Evolutionary conservation across 2,113 vertebrate species (phyloP).

Genomic region (Spheniscus mendiculus): DNA sequence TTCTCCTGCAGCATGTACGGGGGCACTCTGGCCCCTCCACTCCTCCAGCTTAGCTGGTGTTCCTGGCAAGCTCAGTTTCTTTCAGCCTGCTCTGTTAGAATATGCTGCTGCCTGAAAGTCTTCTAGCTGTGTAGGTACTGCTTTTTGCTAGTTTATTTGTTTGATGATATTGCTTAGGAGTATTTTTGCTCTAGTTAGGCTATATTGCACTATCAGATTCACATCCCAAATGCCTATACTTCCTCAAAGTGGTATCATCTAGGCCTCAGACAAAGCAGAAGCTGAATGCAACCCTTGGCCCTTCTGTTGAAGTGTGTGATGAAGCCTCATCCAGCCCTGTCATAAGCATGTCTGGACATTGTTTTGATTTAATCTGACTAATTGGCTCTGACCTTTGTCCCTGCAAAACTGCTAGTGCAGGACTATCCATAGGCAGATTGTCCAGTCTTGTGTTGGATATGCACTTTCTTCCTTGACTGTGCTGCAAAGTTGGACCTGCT

Average conservation of each 20-base stretch:
- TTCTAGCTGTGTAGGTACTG: not conserved
- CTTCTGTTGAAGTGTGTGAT: not conserved
- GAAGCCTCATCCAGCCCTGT: not conserved
- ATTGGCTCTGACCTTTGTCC: not conserved
- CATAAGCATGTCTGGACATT: not conserved
- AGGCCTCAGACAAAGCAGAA: not conserved
- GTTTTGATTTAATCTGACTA: not conserved
- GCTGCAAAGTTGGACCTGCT: not conserved
- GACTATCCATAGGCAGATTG: no score
- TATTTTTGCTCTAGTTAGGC: not conserved
- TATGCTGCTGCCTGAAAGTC: not conserved
- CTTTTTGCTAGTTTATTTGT: not conserved
- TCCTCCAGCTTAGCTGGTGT: not conserved
- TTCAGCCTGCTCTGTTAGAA: not conserved
- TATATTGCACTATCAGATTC: not conserved
- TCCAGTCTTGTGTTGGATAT: not conserved
- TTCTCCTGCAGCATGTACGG: not conserved
- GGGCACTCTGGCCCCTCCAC: not conserved
- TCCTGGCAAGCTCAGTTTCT: not conserved
- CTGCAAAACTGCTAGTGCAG: not conserved
- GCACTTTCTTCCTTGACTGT: not conserved
- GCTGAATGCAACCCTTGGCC: not conserved
- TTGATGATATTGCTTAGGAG: not conserved
- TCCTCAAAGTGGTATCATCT: not conserved
- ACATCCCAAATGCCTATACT: not conserved